Base-by-base conservation (phyloP, 2,888 invertebrate species). In the Monochamus alternatus region DNA sequence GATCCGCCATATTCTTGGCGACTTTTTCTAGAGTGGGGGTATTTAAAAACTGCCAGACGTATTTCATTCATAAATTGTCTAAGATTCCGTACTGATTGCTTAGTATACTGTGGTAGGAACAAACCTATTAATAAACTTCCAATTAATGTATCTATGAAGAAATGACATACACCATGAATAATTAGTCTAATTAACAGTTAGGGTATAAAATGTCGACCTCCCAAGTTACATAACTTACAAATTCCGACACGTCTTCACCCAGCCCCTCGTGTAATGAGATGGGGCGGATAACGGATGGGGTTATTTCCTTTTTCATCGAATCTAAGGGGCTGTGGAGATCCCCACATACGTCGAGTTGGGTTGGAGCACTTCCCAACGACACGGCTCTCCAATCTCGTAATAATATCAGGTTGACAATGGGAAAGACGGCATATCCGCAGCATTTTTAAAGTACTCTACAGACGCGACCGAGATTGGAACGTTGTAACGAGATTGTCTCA, bases 371-470 rank as follows among this genome's bases (percentile, higher is more conserved):
- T 55, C 10, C 55, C 0, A 63, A 55, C 10, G n/a, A 14, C 66
- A 32, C 12, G 44, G 10, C 51, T 38, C 65, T 66, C 47, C 64
- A 47, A 66, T 66, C 52, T 55, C 66, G 31, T 66, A 55, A 66
- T 38, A 64, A 43, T 64, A 51, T 66, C 66, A 32, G n/a, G 31
- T 32, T 32, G 66, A 52, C 66, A 66, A 55, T 66, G 47, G 14
- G 12, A 1, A 32, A 31, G 22, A 63, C 47, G 43, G 22, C 64
- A 9, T 47, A 64, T 30, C 22, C 9, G n/a, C 64, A 10, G 47
- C 64, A 22, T 64, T 64, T 47, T 47, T 47, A 64, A 22, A 47
- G 31, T 22, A 30, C 64, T 22, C 47, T 10, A 31, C 22, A 47
- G 32, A 9, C 10, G 14, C 22, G 8, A 22, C 5, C 22, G 47